These are phyloP conservation scores for Drosophila takahashii DNA, from an alignment of 1,140 invertebrate genomes.

Conservation along the genomic window DNA sequence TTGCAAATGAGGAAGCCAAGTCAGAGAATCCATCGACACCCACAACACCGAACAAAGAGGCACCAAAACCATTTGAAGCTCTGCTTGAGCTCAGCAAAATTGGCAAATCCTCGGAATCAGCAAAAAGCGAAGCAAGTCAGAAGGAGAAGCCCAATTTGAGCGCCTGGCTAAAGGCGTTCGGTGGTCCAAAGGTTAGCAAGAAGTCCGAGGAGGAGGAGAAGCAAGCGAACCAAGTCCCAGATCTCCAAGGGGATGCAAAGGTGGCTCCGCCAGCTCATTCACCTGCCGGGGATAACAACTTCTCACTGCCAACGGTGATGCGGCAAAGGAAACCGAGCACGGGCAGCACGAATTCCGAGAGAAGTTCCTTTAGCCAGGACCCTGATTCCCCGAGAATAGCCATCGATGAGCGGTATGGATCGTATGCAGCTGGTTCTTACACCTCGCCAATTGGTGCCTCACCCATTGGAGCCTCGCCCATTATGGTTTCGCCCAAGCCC, in stretches of 20 bases:
- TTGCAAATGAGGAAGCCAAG: conserved; percentile 66
- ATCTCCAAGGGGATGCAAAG: conserved; percentile 28
- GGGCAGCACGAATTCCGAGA: conserved; percentile 90
- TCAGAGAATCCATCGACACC: conserved; percentile 26
- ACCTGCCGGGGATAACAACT: conserved; percentile 61
- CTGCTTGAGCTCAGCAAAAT: conserved; percentile 60
- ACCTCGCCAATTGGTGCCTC: conserved; percentile 87
- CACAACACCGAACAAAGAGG: conserved; percentile 40
- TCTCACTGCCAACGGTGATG: conserved; percentile 74
- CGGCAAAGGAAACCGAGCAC: conserved; percentile 89
- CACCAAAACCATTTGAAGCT: conserved; percentile 65
- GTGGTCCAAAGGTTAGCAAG: conserved; percentile 88
- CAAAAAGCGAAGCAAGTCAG: conserved; percentile 18
- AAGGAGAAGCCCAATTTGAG: conserved; percentile 93
- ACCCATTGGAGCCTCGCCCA: conserved; percentile 86
- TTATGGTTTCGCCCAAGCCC: conserved; percentile 86
- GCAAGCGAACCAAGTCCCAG: conserved; percentile 18
- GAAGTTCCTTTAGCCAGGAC: conserved; percentile 91
- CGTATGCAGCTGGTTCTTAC: conserved; percentile 87
- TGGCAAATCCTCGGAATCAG: conserved; percentile 17
- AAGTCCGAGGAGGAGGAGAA: conserved; percentile 84
- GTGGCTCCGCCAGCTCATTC: conserved; percentile 62
- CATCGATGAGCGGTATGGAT: conserved; percentile 86
- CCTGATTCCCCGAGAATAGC: conserved; percentile 88
- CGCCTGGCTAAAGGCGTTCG: conserved; percentile 96